Percentiles rank a stretch among this genome's conserved stretches.
Evolutionary conservation across 1,140 invertebrate species (phyloP).

Genomic region (Epicauta chinensis): DNA sequence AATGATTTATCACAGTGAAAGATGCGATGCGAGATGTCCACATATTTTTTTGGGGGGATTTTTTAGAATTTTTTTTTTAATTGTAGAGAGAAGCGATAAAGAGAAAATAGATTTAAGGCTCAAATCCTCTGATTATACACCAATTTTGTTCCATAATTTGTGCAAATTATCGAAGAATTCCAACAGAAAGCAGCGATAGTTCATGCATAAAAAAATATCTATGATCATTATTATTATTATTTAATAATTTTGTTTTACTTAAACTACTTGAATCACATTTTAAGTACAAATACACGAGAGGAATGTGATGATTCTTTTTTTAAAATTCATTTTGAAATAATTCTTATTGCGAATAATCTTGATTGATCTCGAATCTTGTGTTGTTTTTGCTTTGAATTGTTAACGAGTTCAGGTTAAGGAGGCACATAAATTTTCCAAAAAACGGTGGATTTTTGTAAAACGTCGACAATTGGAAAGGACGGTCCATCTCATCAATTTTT

Average conservation of each 20-base stretch:
- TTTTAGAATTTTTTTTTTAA: neutral
- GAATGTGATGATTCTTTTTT: slow-evolving; percentile 23
- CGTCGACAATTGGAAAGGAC: slow-evolving; percentile 28
- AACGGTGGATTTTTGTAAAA: neutral
- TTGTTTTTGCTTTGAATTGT: slow-evolving; percentile 22
- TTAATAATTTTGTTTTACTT: slow-evolving; percentile 29
- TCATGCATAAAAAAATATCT: slow-evolving; percentile 40
- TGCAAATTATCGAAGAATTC: neutral
- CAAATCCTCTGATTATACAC: slow-evolving; percentile 3
- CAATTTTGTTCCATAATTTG: neutral
- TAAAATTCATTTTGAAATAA: neutral
- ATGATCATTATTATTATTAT: too few relatives aligned
- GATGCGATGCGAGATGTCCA: slow-evolving; percentile 12
- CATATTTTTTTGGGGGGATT: slow-evolving; percentile 7
- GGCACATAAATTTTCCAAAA: slow-evolving; percentile 33
- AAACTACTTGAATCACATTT: slow-evolving; percentile 38
- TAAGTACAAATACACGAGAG: slow-evolving; percentile 35
- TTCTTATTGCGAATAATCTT: neutral
- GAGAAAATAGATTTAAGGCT: slow-evolving; percentile 22
- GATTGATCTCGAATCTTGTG: too few relatives aligned
- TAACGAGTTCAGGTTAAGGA: slow-evolving; percentile 25
- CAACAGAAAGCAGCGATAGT: slow-evolving; percentile 10
- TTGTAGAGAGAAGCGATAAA: slow-evolving; percentile 3
- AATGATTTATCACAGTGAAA: slow-evolving; percentile 8
- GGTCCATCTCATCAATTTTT: slow-evolving; percentile 28